Evolutionary conservation across 2,797 vertebrate species (phyloP).

Genomic region (Gymnothorax javanicus): DNA sequence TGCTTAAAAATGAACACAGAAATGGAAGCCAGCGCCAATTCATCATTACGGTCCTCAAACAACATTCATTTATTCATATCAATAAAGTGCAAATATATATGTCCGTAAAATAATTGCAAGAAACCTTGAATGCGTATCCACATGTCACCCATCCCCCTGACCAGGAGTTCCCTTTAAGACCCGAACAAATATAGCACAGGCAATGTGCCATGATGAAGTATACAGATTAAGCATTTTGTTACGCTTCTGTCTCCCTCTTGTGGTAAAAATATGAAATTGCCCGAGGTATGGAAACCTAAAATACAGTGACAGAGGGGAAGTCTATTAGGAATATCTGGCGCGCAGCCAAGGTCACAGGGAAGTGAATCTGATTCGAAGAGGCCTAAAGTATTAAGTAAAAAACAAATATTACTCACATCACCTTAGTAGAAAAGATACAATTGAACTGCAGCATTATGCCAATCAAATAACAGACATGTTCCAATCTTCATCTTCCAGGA

Average conservation of each 20-base stretch:
- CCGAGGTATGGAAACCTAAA: neutral
- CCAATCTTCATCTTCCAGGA: neutral
- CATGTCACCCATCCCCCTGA: neutral
- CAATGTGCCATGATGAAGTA: neutral
- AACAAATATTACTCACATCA: neutral
- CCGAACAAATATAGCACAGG: neutral
- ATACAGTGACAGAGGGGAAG: neutral
- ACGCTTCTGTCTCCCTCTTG: slow-evolving; percentile 21
- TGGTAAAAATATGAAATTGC: slow-evolving; percentile 23
- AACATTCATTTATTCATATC: neutral
- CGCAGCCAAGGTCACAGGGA: neutral
- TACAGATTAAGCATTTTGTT: neutral
- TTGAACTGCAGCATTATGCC: neutral
- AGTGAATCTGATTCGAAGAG: neutral
- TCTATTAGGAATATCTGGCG: neutral
- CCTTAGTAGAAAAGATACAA: neutral
- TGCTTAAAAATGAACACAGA: neutral
- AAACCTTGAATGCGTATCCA: neutral
- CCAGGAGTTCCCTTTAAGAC: neutral
- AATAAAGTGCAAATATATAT: slow-evolving; percentile 30
- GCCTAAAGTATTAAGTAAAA: neutral
- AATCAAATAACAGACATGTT: neutral
- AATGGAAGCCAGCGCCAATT: neutral
- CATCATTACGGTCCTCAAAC: neutral
- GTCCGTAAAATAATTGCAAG: slow-evolving; percentile 7